A percentile compares a stretch with the other conserved stretches of the same genome.
Evolutionary conservation across 1,140 invertebrate genomes (phyloP).

Genomic region (Drosophila carrolli): DNA sequence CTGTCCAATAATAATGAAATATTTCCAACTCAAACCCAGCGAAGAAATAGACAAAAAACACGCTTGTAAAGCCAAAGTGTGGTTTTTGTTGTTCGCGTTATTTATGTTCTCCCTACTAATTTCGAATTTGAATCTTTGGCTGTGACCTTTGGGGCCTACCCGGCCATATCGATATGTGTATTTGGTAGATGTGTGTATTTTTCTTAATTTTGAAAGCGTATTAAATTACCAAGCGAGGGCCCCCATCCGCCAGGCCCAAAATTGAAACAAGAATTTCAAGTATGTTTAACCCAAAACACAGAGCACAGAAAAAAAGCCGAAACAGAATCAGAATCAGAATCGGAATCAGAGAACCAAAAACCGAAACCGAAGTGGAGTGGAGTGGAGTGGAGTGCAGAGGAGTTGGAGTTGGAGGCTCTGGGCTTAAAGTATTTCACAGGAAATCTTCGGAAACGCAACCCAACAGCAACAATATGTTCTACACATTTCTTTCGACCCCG

Average conservation of each 20-base stretch:
- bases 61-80: conserved; percentile 13
- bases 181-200: conserved; percentile 48
- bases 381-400: conserved; percentile 9
- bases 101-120: conserved; percentile 70
- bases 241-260: conserved; percentile 27
- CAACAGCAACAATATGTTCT: conserved; percentile 79
- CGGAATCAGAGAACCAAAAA: conserved; percentile 50
- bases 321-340: conserved; percentile 35
- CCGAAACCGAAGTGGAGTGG: conserved; percentile 35
- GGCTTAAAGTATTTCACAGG: conserved; percentile 84
- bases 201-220: conserved; percentile 82
- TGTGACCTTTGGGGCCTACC: conserved; percentile 77
- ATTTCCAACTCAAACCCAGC: conserved; percentile 40
- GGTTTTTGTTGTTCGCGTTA: conserved; percentile 42
- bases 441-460: conserved; percentile 75
- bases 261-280: conserved; percentile 83
- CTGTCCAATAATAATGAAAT: conserved; percentile 84
- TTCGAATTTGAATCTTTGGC: conserved; percentile 74
- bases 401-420: conserved; percentile 38
- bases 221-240: conserved; percentile 66
- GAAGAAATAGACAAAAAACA: conserved; percentile 46
- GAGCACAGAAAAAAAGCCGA: conserved; percentile 36
- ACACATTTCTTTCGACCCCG: conserved; percentile 68
- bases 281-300: conserved; percentile 80
- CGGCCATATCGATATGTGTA: conserved; percentile 47